phyloP scores from a whole-genome alignment of 2,888 invertebrate genomes.

The Cerceris rybyensis region DNA sequence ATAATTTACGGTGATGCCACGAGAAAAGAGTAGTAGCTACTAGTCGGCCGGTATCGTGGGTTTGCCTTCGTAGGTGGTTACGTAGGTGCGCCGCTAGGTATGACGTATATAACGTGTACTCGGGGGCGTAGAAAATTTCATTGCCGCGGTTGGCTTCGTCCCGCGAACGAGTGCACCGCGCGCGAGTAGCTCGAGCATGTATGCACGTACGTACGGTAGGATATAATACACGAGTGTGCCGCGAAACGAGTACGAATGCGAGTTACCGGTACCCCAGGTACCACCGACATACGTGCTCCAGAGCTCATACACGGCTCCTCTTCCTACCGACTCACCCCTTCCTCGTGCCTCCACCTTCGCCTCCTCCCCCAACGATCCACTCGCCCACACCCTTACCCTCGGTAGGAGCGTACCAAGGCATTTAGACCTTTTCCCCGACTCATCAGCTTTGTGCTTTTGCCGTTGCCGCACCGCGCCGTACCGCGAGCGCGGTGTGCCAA shows the following conservation, averaged over 20 bases:
- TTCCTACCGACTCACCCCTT: constrained; percentile 16
- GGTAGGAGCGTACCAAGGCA: constrained; percentile 73
- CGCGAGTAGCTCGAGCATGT: constrained; percentile 55
- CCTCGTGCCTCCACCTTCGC: constrained; percentile 5
- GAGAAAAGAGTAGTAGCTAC: constrained; percentile 46
- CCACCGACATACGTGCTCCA: constrained; percentile 61
- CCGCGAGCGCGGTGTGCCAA: constrained; percentile 56
- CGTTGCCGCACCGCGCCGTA: constrained; percentile 41
- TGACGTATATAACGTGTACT: constrained; percentile 47
- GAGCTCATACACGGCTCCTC: constrained; percentile 61
- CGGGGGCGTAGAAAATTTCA: constrained; percentile 73
- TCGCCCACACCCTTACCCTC: constrained; percentile 56
- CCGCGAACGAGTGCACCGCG: constrained; percentile 64
- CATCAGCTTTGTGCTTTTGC: constrained; percentile 81
- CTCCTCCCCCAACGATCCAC: constrained; percentile 25
- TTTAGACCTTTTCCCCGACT: constrained; percentile 80
- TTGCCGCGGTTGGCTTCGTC: constrained; percentile 76
- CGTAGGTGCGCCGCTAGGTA: constrained; percentile 27
- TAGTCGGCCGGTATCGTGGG: constrained; percentile 41
- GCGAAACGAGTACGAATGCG: constrained; percentile 68
- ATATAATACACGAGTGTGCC: constrained; percentile 61
- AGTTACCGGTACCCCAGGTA: constrained; percentile 72
- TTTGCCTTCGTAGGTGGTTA: constrained; percentile 16
- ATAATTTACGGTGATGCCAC: constrained; percentile 47
- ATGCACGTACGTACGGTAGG: constrained; percentile 29